Evolutionary conservation across 2,797 vertebrate genomes (phyloP), one percentile per base, ranked within the genome.

Genomic region (Microhierax caerulescens): DNA sequence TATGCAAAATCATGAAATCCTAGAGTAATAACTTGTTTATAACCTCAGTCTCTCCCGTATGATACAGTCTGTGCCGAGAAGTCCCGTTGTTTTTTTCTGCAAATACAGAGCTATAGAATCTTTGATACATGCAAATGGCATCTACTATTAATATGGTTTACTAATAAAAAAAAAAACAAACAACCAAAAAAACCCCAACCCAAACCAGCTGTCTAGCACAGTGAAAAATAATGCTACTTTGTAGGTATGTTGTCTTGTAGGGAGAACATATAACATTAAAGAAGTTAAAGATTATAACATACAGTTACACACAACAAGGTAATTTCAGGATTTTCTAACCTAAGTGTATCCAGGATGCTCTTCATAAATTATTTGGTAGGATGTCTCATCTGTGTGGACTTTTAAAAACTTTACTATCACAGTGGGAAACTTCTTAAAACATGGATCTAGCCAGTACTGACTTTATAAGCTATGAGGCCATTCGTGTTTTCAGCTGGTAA

Each of bases 1-100:
- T 75, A 39, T 93, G 85, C 69, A 85, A 88, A 91, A 77, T 89
- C 78, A 41, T 85, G 85, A 94, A 97, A 95, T 95, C 54, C 64
- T 96, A 14, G 82, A 85, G 69, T 93, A 92, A 94, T 95, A 97
- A 57, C 70, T 93, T 94, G 93, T 89, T 97, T 95, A 94, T 90
- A 93, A 89, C 57, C 67, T 86, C 85, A 91, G 85, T 94, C 82
- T 93, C 65, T 94, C 85, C 92, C 92, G 94, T 92, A 95, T 90
- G 64, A 93, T 93, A 61, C 36, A 34, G 32, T 85, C 43, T 93
- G 92, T 93, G 87, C 81, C 90, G 88, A 88, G 47, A 74, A 80
- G 68, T 63, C 60, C 36, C 85, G 13, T 88, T 74, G 30, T 63
- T 93, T 80, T 93, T 80, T 90, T 73, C 90, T 84, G 56, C 64